Evolutionary conservation across 1,140 invertebrate species (phyloP), one percentile per base, ranked within the genome.

Genomic region (Heterodera carotae): DNA sequence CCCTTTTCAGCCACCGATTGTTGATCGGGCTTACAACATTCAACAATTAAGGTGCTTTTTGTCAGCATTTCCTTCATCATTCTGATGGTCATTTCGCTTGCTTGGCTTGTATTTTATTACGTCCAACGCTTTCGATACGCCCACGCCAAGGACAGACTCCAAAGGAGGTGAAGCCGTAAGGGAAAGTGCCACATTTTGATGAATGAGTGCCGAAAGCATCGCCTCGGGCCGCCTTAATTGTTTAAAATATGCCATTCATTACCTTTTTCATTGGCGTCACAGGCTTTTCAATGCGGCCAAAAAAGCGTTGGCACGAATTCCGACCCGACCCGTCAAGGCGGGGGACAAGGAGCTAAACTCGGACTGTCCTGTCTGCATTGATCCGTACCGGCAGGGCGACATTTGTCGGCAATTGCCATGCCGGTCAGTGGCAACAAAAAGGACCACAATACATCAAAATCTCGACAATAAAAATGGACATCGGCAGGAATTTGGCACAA

Each of bases 51-150:
- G 80, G 93, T 95, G 75, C 89, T 96, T 68, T 96, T 96, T 88
- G 94, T 96, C 5, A 94, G 94, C 29, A 93, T 96, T 77, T 95
- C 94, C 0, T 96, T 96, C 89, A 95, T 96, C 79, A 93, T 96
- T 62, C 90, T 96, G 69, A 95, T 96, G 93, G 92, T 96, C 76
- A 95, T 96, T 59, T 95, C 93, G 1, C 89, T 96, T 76, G 93
- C 94, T 1, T 96, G 94, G 94, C 91, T 96, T 2, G 92, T 95
- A 27, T 96, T 96, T 89, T 96, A 96, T 89, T 96, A 96, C 88
- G 92, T 96, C 56, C 94, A 96, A 89, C 90, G 94, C 76, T 85
- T 85, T 66, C 77, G 82, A 34, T 95, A 96, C 88, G 92, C 95
- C 72, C 93, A 96, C 88, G 93, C 94, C 39, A 96, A 96, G 88